Conservation (phyloP, 2,113 vertebrate genomes). For the Scartelaos histophorus region DNA sequence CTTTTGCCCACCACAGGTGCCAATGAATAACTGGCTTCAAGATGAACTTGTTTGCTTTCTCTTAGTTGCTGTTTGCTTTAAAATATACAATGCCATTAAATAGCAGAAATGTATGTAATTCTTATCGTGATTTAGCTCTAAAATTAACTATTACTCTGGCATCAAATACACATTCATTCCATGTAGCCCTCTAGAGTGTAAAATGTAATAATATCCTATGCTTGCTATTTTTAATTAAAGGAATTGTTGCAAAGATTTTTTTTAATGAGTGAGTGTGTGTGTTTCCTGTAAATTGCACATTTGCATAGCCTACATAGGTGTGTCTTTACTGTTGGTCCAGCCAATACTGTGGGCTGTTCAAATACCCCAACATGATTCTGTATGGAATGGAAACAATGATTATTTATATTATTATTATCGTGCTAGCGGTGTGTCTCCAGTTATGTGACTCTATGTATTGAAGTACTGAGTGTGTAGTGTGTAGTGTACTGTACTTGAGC, state of each 20-base stretch:
- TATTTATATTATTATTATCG: no score
- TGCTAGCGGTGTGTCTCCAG: no score
- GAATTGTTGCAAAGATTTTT: background rate
- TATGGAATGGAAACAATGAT: no score
- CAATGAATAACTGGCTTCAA: conserved; percentile 40
- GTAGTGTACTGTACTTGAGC: background rate
- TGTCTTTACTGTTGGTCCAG: no score
- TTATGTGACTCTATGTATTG: no score
- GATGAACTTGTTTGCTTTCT: background rate
- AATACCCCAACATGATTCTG: no score
- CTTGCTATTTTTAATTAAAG: conserved; percentile 11
- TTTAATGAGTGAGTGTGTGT: background rate
- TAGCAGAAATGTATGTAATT: background rate
- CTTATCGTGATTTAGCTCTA: background rate
- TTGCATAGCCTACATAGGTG: no score
- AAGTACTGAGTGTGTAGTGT: no score
- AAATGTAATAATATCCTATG: background rate
- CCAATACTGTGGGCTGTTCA: no score
- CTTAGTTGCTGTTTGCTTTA: background rate
- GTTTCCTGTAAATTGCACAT: background rate
- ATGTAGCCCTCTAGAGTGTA: background rate
- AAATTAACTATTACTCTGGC: background rate
- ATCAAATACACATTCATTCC: background rate
- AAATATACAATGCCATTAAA: background rate
- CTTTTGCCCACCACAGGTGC: conserved; percentile 36